Conservation (phyloP, 2,888 invertebrate species). For the Pocota personata region DNA sequence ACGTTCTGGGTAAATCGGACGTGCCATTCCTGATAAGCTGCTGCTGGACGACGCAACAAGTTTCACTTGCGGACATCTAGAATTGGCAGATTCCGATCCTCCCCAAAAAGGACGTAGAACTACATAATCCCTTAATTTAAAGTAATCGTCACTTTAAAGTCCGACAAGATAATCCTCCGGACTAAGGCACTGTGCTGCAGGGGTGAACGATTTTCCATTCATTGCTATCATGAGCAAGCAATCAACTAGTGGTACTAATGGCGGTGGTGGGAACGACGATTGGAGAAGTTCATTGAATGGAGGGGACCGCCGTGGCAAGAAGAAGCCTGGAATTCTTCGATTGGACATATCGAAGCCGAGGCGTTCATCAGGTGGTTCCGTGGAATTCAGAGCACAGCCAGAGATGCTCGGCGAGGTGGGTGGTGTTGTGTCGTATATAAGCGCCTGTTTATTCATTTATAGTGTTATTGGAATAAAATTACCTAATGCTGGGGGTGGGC, state of each 20-base stretch:
- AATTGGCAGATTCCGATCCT: background rate
- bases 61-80: slow-evolving; percentile 10
- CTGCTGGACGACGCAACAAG: slow-evolving; percentile 56
- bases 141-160: slow-evolving; percentile 33
- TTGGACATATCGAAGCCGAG: slow-evolving; percentile 83
- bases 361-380: slow-evolving; percentile 83
- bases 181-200: background rate
- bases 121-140: slow-evolving; percentile 38
- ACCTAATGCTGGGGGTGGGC: background rate
- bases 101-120: background rate
- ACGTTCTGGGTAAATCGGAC: slow-evolving; percentile 68
- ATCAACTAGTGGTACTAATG: slow-evolving; percentile 47
- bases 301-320: slow-evolving; percentile 58
- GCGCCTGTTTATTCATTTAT: slow-evolving; percentile 40
- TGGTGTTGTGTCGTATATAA: slow-evolving; percentile 55
- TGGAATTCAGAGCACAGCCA: slow-evolving; percentile 82
- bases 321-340: slow-evolving; percentile 83
- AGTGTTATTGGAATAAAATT: slow-evolving; percentile 45
- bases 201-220: slow-evolving; percentile 35
- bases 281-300: slow-evolving; percentile 23
- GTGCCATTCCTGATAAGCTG: slow-evolving; percentile 62
- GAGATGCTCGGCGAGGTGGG: slow-evolving; percentile 78
- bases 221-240: slow-evolving; percentile 68
- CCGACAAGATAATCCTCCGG: slow-evolving; percentile 3
- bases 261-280: slow-evolving; percentile 11